Evolutionary conservation across 2,113 vertebrate species (phyloP), one percentile per base, ranked within the genome.

Genomic region (Chionis minor): DNA sequence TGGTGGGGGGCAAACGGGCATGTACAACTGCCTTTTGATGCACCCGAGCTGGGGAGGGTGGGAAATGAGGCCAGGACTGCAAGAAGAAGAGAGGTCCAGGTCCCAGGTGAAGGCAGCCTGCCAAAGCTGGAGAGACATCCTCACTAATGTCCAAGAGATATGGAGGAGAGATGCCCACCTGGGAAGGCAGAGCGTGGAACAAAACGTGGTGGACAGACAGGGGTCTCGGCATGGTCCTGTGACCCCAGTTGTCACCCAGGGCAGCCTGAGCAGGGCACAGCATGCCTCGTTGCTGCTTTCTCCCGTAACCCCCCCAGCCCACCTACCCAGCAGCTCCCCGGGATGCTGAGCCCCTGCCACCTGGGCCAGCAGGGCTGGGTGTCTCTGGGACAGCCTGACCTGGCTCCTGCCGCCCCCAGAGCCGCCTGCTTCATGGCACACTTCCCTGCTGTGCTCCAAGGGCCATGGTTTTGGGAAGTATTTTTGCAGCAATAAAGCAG

Each of bases 401-500:
- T 4, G 30, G 10, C 2, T 38, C 21, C 61, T 47, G 42, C 21
- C 28, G 7, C 42, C 45, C 45, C 56, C 0, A 0, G 38, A 55
- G 40, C 30, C 0, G 0, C 18, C 54, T 42, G 62, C 71, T 90
- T 32, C 13, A 1, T 3, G 0, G 45, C 49, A n/a, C 23, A 2
- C 81, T 92, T 84, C 61, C 65, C 77, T 40, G 20, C 77, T 79
- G 33, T 11, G 42, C 63, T 92, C 71, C 62, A 56, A 86, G 47
- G 55, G 47, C 42, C 11, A 0, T 40, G 61, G 40, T 73, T 87
- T 63, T 82, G 77, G 72, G 89, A 84, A 93, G 55, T 45, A 56
- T 69, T 92, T 96, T 77, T 96, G 61, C 38, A 93, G 94, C 75
- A 81, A 59, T 92, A 91, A 94, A 93, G 72, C 65, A 84, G 90